Evolutionary conservation across 2,113 vertebrate species (phyloP).

Genomic region (Centropus unirufus): DNA sequence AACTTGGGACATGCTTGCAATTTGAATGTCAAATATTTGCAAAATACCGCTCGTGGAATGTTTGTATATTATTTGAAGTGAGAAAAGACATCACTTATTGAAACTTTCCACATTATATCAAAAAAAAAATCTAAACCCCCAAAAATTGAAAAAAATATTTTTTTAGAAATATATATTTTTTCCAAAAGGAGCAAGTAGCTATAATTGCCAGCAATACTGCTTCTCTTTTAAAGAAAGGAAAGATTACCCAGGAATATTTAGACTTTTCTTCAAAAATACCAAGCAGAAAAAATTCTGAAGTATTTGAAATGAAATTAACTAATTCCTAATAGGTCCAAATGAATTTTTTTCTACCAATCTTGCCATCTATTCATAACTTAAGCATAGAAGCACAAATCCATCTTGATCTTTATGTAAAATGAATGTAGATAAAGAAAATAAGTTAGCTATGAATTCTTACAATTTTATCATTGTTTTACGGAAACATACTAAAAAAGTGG

Average conservation of each 20-base stretch:
- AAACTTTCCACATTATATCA: not conserved
- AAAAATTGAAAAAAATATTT: too few relatives aligned
- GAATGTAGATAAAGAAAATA: not conserved
- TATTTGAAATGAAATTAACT: not conserved
- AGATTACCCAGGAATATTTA: not conserved
- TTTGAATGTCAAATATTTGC: not conserved
- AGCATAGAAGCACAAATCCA: rapidly evolving
- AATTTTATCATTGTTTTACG: not conserved
- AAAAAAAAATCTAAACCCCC: rapidly evolving
- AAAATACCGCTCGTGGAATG: not conserved
- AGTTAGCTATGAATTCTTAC: not conserved
- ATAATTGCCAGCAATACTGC: not conserved
- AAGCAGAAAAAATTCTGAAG: not conserved
- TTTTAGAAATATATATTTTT: not conserved
- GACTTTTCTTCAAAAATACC: not conserved
- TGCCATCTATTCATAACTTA: not conserved
- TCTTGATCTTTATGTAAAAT: not conserved
- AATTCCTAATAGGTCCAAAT: not conserved
- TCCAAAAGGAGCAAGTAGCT: not conserved
- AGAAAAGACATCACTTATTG: not conserved
- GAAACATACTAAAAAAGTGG: not conserved
- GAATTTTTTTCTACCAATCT: not conserved
- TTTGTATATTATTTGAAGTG: not conserved
- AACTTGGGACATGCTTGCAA: not conserved
- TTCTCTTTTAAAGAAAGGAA: not conserved